These are phyloP conservation scores for Oligia strigilis DNA, from an alignment of 2,888 invertebrate species.

Conservation along the genomic window DNA sequence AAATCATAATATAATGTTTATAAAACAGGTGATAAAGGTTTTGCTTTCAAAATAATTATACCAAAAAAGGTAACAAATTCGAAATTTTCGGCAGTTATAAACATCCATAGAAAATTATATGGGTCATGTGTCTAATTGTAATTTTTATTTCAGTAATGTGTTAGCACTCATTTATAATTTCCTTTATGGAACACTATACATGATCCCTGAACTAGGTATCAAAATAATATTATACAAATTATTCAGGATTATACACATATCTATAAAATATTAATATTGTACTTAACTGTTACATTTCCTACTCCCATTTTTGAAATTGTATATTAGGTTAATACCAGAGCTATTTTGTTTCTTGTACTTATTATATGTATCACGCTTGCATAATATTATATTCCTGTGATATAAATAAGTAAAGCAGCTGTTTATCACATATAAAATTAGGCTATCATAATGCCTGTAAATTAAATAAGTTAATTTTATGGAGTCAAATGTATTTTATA, in stretches of 20 bases:
- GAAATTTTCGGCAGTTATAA: background rate
- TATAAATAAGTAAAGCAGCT: conserved; percentile 59
- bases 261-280: conserved; percentile 30
- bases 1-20: conserved; percentile 45
- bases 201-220: background rate
- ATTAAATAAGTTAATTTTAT: conserved; percentile 26
- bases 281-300: conserved; percentile 30
- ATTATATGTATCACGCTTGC: conserved; percentile 43
- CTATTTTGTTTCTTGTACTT: conserved; percentile 24
- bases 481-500: conserved; percentile 37
- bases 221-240: conserved; percentile 6
- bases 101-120: background rate
- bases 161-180: conserved; percentile 2
- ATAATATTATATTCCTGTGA: conserved; percentile 69
- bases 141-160: conserved; percentile 7
- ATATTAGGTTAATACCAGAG: conserved; percentile 2
- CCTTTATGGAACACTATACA: background rate
- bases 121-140: conserved; percentile 16
- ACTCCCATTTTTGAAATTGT: conserved; percentile 10
- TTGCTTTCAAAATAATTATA: conserved; percentile 32
- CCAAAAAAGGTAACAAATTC: background rate
- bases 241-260: conserved; percentile 26
- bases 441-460: conserved; percentile 33
- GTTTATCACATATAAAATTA: conserved; percentile 34
- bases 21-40: conserved; percentile 26